These are phyloP conservation scores for Homarus americanus DNA, from an alignment of 1,140 invertebrate species.

Conservation along the genomic window DNA sequence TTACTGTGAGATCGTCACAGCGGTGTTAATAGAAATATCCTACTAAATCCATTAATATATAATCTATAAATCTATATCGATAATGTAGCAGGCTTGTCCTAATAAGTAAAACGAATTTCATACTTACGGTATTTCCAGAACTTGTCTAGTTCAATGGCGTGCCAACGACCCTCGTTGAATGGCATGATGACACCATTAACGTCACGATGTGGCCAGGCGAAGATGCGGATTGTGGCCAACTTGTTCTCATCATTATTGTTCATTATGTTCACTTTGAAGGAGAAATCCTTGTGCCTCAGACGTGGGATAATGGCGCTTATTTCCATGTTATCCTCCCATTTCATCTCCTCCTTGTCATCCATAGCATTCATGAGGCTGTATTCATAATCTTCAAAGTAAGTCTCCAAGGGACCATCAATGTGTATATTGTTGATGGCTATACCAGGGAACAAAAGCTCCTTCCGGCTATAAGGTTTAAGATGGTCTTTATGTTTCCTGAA, in stretches of 20 bases:
- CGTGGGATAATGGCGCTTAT: constrained; percentile 29
- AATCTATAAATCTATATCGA: too few species aligned
- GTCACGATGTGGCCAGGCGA: constrained; percentile 51
- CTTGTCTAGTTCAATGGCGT: constrained; percentile 41
- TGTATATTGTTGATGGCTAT: constrained; percentile 24
- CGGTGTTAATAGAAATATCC: background rate
- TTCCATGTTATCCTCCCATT: constrained; percentile 10
- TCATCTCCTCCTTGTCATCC: constrained; percentile 9
- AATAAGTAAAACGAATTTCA: background rate
- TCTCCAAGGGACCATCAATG: constrained; percentile 34
- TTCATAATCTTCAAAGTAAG: constrained; percentile 54
- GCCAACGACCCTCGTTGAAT: constrained; percentile 51
- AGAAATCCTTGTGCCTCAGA: constrained; percentile 42
- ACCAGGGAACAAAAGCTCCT: constrained; percentile 24
- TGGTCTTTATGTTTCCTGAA: constrained; percentile 52
- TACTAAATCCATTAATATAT: background rate
- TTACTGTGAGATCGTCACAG: background rate
- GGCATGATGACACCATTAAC: constrained; percentile 8
- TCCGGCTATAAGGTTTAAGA: constrained; percentile 31
- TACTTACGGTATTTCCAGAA: constrained; percentile 42
- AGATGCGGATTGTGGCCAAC: constrained; percentile 34
- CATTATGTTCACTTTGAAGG: constrained; percentile 10
- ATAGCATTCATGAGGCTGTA: constrained; percentile 40
- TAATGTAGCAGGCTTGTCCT: too few species aligned
- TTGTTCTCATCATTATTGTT: constrained; percentile 8